Base-by-base conservation (phyloP, 1,140 invertebrate genomes). In the Cephus cinctus region DNA sequence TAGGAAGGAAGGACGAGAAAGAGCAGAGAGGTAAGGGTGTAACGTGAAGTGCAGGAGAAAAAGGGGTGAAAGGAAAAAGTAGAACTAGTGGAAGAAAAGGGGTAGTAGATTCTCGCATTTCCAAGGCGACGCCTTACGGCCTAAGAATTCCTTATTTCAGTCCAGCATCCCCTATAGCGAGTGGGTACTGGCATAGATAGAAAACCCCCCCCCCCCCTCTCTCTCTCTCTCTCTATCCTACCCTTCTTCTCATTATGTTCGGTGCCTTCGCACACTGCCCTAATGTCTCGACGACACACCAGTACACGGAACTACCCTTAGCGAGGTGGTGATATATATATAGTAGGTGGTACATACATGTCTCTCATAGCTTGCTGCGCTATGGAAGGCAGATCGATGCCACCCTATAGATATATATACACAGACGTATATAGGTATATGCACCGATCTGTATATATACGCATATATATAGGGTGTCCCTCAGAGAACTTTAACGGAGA, bases 361-460 rank as follows among this genome's bases (percentile, higher is more conserved):
- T 43, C 41, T 43, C 41, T 43, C 40, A 42, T 42, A 42, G 27
- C 44, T 47, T 34, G 44, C 6, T 30, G 34, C 44, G 15, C 44
- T 25, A 30, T 30, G 32, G 27, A 44, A 9, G 14, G 35, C 15
- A 47, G 44, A 47, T 47, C 44, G 44, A 47, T 47, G 44, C 44
- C 2, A 44, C 55, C 50, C 55, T 65, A 65, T 57, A 60, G 44
- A 67, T 47, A 54, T 59, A 60, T 54, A 54, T 63, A 46, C 34
- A 27, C 41, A 35, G 46, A 27, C 25, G n/a, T 27, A 27, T 27
- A n/a, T 6, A 27, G 25, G 25, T 27, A 27, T 27, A 27, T 27
- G n/a, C 25, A 27, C n/a, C 6, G 25, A 27, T 27, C 6, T n/a
- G 25, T 27, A 27, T 27, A 27, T 27, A 27, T n/a, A 27, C 25